Evolutionary conservation across 2,888 invertebrate species (phyloP).

Genomic region (Acanthacorydalis orientalis): DNA sequence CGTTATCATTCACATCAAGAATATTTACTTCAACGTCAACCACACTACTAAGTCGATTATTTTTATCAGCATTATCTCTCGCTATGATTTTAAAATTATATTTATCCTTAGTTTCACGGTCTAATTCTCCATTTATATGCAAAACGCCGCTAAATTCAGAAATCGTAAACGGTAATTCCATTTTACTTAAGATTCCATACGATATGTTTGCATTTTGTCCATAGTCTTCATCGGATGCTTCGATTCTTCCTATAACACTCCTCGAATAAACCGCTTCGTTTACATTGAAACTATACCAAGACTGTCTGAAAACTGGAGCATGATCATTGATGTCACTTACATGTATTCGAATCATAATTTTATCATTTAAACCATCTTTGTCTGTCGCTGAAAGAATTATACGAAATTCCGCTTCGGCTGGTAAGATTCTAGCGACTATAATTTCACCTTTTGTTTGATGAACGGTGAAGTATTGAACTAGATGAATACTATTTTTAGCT

Average conservation of each 20-base stretch:
- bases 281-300: slow-evolving; percentile 69
- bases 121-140: slow-evolving; percentile 57
- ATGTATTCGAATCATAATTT: slow-evolving; percentile 49
- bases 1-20: slow-evolving; percentile 69
- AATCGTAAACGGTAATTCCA: slow-evolving; percentile 49
- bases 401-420: slow-evolving; percentile 58
- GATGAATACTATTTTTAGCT: slow-evolving; percentile 19
- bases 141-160: slow-evolving; percentile 50
- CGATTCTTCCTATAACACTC: slow-evolving; percentile 54
- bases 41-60: slow-evolving; percentile 44
- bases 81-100: slow-evolving; percentile 59
- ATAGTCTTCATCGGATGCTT: slow-evolving; percentile 64
- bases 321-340: slow-evolving; percentile 72
- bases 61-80: slow-evolving; percentile 18
- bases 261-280: slow-evolving; percentile 61
- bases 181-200: slow-evolving; percentile 38
- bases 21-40: slow-evolving; percentile 70
- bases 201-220: slow-evolving; percentile 64
- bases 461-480: slow-evolving; percentile 54
- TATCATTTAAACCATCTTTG: slow-evolving; percentile 54
- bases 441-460: slow-evolving; percentile 62
- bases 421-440: slow-evolving; percentile 48
- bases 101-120: slow-evolving; percentile 53
- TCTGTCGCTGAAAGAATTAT: slow-evolving; percentile 63
- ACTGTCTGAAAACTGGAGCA: slow-evolving; percentile 63